Percentiles rank a stretch among this genome's conserved stretches.
These are phyloP conservation scores for Clarias fuscus DNA, from an alignment of 2,797 vertebrate genomes.

Conservation along the genomic window DNA sequence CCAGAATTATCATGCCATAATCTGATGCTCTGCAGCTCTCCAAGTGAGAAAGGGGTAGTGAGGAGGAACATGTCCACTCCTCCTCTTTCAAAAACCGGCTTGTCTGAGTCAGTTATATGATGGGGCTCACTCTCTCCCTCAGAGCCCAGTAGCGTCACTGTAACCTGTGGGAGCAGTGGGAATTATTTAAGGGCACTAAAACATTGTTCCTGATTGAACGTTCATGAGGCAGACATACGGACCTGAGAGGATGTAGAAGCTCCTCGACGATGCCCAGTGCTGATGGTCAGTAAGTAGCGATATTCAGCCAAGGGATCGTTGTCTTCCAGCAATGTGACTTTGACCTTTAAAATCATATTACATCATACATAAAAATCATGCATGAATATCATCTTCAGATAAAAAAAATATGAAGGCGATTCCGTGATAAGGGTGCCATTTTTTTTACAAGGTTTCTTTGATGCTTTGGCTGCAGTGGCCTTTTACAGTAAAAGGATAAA, in stretches of 20 bases:
- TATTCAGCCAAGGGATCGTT: slow-evolving; percentile 92
- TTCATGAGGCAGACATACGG: slow-evolving; percentile 28
- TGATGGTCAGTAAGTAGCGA: slow-evolving; percentile 86
- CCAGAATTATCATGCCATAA: slow-evolving; percentile 97
- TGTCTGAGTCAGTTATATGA: slow-evolving; percentile 80
- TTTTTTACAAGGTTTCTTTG: background rate
- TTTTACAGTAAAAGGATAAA: background rate
- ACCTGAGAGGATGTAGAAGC: slow-evolving; percentile 92
- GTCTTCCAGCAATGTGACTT: slow-evolving; percentile 87
- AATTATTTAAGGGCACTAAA: slow-evolving; percentile 28
- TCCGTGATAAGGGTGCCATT: background rate
- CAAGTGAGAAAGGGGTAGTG: slow-evolving; percentile 89
- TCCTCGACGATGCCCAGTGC: slow-evolving; percentile 87
- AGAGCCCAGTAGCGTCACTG: slow-evolving; percentile 82
- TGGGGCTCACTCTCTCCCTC: slow-evolving; percentile 94
- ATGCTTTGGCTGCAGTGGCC: background rate
- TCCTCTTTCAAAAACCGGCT: slow-evolving; percentile 85
- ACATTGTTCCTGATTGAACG: background rate
- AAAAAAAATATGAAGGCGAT: background rate
- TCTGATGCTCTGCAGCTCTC: slow-evolving; percentile 85
- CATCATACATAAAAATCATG: background rate
- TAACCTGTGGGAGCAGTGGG: slow-evolving; percentile 76
- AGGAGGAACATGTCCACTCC: slow-evolving; percentile 87
- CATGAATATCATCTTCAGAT: background rate
- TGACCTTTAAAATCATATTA: slow-evolving; percentile 74